phyloP scores from a whole-genome alignment of 2,113 vertebrate genomes.

The Bubo bubo region DNA sequence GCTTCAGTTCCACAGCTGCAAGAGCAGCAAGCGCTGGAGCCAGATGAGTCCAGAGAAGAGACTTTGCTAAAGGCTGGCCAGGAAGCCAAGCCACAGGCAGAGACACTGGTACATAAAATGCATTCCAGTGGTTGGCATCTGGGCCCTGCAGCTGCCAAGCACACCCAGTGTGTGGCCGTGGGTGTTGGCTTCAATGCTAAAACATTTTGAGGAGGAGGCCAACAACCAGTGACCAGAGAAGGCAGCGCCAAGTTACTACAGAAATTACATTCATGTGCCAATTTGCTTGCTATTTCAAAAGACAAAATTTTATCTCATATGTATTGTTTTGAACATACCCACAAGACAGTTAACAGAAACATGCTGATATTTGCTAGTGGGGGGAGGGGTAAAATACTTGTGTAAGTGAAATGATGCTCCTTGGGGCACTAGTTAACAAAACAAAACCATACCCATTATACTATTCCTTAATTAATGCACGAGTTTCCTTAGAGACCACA shows the following conservation, averaged over 20 bases:
- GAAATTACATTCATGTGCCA: slow-evolving; percentile 40
- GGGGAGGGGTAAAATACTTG: background rate
- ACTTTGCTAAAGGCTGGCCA: slow-evolving; percentile 43
- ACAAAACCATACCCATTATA: slow-evolving; percentile 47
- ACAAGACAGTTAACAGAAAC: slow-evolving; percentile 43
- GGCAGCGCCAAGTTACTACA: slow-evolving; percentile 29
- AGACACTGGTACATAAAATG: slow-evolving; percentile 64
- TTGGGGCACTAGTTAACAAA: slow-evolving; percentile 49
- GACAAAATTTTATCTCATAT: slow-evolving; percentile 44
- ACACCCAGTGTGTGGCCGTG: slow-evolving; percentile 69
- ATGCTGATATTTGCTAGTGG: slow-evolving; percentile 8
- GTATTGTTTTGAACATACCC: slow-evolving; percentile 27
- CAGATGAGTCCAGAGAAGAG: slow-evolving; percentile 31
- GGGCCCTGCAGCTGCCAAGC: slow-evolving; percentile 66
- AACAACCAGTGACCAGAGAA: slow-evolving; percentile 47
- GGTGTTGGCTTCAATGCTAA: slow-evolving; percentile 65
- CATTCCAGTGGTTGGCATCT: slow-evolving; percentile 81
- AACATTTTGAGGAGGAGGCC: slow-evolving; percentile 62
- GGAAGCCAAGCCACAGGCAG: slow-evolving; percentile 63
- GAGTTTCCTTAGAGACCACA: slow-evolving; percentile 58
- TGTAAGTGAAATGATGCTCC: slow-evolving; percentile 34
- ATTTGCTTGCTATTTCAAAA: slow-evolving; percentile 41
- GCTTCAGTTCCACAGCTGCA: slow-evolving; percentile 39
- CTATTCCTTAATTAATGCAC: slow-evolving; percentile 50
- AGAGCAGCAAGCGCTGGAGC: slow-evolving; percentile 11